These are phyloP conservation scores for Frankliniella intonsa DNA, from an alignment of 2,888 invertebrate genomes.

Conservation along the genomic window DNA sequence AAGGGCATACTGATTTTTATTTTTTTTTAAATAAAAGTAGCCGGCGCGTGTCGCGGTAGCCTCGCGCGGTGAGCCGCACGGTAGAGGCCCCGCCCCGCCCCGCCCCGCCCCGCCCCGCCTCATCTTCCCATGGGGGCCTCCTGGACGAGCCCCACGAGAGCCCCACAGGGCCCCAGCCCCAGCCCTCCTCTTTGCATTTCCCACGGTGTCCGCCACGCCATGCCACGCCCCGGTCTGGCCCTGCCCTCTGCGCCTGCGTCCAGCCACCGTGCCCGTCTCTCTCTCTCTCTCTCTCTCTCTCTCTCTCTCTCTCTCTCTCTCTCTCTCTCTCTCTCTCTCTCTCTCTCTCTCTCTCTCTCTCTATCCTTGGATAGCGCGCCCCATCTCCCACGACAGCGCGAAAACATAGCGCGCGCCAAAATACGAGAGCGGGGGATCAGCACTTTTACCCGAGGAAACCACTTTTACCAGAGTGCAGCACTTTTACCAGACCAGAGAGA, in stretches of 20 bases:
- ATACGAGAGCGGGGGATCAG: too few relatives aligned
- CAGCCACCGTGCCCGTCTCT: not conserved
- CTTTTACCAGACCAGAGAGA: too few relatives aligned
- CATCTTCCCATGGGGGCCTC: too few relatives aligned
- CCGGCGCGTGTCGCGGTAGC: too few relatives aligned
- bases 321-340: not conserved
- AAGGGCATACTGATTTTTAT: too few relatives aligned
- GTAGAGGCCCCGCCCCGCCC: too few relatives aligned
- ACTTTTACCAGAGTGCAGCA: too few relatives aligned
- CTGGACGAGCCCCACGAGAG: not conserved
- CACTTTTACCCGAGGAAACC: too few relatives aligned
- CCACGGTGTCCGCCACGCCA: not conserved
- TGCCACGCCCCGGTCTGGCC: slow-evolving; percentile 10
- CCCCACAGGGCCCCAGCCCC: not conserved
- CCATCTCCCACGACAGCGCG: not conserved
- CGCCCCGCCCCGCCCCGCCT: too few relatives aligned
- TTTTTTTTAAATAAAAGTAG: too few relatives aligned
- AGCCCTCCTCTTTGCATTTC: not conserved
- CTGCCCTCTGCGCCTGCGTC: not conserved
- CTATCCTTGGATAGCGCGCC: not conserved
- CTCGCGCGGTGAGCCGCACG: too few relatives aligned
- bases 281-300: not conserved
- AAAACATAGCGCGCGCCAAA: too few relatives aligned
- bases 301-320: not conserved
- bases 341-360: slow-evolving; percentile 5